Percentiles rank a stretch among this genome's conserved stretches.
Evolutionary conservation across 1,140 invertebrate genomes (phyloP).

Genomic region (Delia radicum): DNA sequence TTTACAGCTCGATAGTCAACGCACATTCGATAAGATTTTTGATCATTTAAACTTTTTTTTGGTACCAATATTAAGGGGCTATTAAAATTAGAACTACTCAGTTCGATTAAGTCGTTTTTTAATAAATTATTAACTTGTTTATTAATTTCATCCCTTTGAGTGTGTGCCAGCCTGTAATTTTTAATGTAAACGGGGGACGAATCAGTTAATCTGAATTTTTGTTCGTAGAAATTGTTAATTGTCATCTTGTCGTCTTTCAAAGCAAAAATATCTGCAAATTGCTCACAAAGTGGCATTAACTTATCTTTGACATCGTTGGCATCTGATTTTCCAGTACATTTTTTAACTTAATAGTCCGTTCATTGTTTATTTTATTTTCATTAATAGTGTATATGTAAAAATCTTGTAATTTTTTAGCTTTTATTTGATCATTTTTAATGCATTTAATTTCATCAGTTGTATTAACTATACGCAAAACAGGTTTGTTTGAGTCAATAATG

Average conservation of each 20-base stretch:
- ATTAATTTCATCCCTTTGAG: neutral
- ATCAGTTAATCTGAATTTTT: neutral
- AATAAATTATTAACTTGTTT: conserved; percentile 6
- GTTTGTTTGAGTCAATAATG: too few species aligned
- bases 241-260: neutral
- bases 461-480: too few species aligned
- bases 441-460: too few species aligned
- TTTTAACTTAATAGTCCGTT: too few species aligned
- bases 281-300: too few species aligned
- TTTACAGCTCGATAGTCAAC: conserved; percentile 18
- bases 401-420: too few species aligned
- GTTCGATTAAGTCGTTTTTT: conserved; percentile 15
- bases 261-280: neutral
- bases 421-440: too few species aligned
- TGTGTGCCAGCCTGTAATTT: neutral
- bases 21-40: conserved; percentile 4
- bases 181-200: neutral
- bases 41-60: neutral
- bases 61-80: neutral
- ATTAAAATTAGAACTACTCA: conserved; percentile 1
- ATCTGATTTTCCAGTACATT: too few species aligned
- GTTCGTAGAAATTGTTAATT: neutral
- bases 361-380: too few species aligned
- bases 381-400: too few species aligned
- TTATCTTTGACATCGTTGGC: too few species aligned